Base-by-base conservation (phyloP, 2,113 vertebrate genomes). In the Pseudopodoces humilis region DNA sequence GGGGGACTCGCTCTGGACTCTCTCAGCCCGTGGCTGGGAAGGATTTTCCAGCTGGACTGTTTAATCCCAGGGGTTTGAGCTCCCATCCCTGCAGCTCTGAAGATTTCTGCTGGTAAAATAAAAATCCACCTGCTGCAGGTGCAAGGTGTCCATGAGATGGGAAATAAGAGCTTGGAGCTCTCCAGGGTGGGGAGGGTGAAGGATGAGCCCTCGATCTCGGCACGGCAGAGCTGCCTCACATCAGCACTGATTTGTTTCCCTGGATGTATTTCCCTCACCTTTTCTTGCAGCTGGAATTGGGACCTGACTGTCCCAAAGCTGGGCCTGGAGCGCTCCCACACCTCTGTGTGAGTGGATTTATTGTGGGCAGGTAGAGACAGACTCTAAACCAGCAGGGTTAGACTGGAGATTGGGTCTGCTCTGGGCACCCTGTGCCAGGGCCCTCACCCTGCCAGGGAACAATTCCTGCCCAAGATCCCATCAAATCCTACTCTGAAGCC, bases 211-310 rank as follows among this genome's bases (percentile, higher is more conserved):
- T 74, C 5, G 8, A 1, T 70, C 17, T 63, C 33, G 19, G 49
- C 33, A 20, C 0, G 0, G 4, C 43, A 49, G 46, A 62, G 55
- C 1, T 3, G 65, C 58, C 75, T 21, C n/a, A 5, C 12, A 62
- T 7, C 49, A 63, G 71, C 44, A 13, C 23, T 3, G 4, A 9
- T 6, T 44, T 31, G 5, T 50, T 49, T 47, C 37, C 39, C 64
- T 65, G 63, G 13, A 12, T 14, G 1, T 1, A 6, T 24, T 33
- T 11, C 20, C 35, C 28, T 58, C 37, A 6, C 24, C 35, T 58
- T 41, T 60, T 49, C 56, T 50, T 15, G 46, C 28, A 78, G 60
- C 30, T 52, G 64, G 46, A 65, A 37, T 5, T 31, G 50, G 49
- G 23, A 44, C n/a, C 46, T 50, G n/a, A 11, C 53, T 9, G 1